Percentiles rank a stretch among this genome's conserved stretches.
phyloP scores from a whole-genome alignment of 2,113 vertebrate species.

The Odontophorus gujanensis region DNA sequence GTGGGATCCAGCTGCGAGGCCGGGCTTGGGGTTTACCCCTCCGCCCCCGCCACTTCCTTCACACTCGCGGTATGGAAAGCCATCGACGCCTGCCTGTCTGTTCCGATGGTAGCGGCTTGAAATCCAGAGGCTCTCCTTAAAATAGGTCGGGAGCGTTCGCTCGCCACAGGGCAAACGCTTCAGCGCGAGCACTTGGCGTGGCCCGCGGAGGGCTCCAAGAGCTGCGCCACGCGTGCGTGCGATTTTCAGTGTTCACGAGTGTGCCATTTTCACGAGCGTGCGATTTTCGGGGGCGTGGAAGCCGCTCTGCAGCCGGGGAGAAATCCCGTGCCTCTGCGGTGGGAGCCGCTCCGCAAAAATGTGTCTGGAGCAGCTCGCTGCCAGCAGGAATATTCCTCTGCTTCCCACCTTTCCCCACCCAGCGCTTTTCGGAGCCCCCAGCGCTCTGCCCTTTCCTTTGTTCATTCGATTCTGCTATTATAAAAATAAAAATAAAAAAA shows the following conservation, averaged over 20 bases:
- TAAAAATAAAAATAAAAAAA: not conserved
- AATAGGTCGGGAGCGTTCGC: conserved; percentile 49
- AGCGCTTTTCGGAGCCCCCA: not conserved
- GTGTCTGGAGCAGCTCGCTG: not conserved
- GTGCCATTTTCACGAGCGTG: not conserved
- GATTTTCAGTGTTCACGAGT: not conserved
- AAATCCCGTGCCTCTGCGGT: not conserved
- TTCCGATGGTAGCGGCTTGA: conserved; percentile 62
- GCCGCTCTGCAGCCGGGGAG: not conserved
- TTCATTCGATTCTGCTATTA: not conserved
- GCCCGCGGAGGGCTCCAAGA: not conserved
- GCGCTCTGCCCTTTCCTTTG: not conserved
- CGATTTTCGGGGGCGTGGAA: not conserved
- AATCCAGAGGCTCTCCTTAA: conserved; percentile 65
- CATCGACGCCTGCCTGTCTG: conserved; percentile 83
- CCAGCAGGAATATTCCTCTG: not conserved
- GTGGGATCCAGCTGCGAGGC: conserved; percentile 80
- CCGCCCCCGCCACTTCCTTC: conserved; percentile 72
- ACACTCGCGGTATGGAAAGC: conserved; percentile 70
- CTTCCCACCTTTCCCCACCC: not conserved
- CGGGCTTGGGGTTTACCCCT: not conserved
- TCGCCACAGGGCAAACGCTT: not conserved
- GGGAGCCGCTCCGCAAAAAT: not conserved
- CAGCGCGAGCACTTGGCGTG: not conserved
- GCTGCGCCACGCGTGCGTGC: not conserved